These are phyloP conservation scores for Serripes groenlandicus DNA, from an alignment of 2,888 invertebrate genomes.

Conservation along the genomic window DNA sequence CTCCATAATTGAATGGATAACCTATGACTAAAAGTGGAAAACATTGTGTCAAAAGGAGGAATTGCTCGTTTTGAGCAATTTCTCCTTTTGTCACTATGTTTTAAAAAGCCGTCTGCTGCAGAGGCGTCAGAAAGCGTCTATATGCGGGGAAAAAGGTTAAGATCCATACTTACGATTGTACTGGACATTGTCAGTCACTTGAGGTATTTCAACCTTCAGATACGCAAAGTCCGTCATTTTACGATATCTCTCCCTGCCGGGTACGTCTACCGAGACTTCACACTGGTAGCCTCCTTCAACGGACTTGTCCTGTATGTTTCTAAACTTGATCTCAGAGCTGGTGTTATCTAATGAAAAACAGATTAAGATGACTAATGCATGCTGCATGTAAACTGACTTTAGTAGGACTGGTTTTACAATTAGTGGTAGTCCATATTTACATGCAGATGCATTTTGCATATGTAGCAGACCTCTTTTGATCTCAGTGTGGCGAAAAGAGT, in stretches of 20 bases:
- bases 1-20: too few relatives aligned
- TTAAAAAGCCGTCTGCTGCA: too few relatives aligned
- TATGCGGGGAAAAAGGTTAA: background rate
- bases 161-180: constrained; percentile 60
- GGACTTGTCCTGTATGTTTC: constrained; percentile 68
- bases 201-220: constrained; percentile 48
- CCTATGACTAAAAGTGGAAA: too few relatives aligned
- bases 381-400: too few relatives aligned
- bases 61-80: background rate
- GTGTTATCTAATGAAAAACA: constrained; percentile 55
- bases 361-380: too few relatives aligned
- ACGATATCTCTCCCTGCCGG: constrained; percentile 10
- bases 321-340: constrained; percentile 65
- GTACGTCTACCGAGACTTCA: constrained; percentile 29
- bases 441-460: too few relatives aligned
- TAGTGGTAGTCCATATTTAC: too few relatives aligned
- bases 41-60: background rate
- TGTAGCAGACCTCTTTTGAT: too few relatives aligned
- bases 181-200: constrained; percentile 48
- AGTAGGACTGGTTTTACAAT: too few relatives aligned
- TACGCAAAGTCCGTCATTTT: constrained; percentile 36
- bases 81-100: too few relatives aligned
- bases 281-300: constrained; percentile 73
- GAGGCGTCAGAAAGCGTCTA: too few relatives aligned
- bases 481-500: too few relatives aligned